phyloP scores from a whole-genome alignment of 2,888 invertebrate species.

The Phortica okadai region DNA sequence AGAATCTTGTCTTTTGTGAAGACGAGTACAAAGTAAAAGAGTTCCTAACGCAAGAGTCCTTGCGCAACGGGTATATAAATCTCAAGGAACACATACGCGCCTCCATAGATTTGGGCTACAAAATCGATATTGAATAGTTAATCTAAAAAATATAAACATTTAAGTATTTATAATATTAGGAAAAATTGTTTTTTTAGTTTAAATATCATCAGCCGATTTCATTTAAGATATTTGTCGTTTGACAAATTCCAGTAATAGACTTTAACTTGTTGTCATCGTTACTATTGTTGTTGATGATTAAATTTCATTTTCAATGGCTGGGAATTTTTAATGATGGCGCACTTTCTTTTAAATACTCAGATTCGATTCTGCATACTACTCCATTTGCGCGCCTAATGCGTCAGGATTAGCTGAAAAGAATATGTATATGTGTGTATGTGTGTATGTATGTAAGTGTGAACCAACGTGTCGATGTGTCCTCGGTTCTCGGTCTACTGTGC shows the following conservation, averaged over 20 bases:
- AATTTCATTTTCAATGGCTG: neutral
- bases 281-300: neutral
- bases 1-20: constrained; percentile 74
- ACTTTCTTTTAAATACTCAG: neutral
- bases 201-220: constrained; percentile 21
- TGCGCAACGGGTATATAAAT: constrained; percentile 74
- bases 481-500: neutral
- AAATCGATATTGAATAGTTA: constrained; percentile 70
- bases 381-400: constrained; percentile 27
- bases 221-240: constrained; percentile 19
- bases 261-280: neutral
- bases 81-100: constrained; percentile 75
- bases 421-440: neutral
- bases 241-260: neutral
- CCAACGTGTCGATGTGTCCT: neutral
- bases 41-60: constrained; percentile 73
- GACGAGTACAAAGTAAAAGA: constrained; percentile 69
- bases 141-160: constrained; percentile 31
- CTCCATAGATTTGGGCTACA: constrained; percentile 75
- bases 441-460: neutral
- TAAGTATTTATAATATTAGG: constrained; percentile 39
- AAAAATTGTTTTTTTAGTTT: neutral
- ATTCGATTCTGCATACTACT: constrained; percentile 9
- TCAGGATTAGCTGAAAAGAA: constrained; percentile 12
- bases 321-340: neutral